These are phyloP conservation scores for Acleris sparsana DNA, from an alignment of 2,888 invertebrate species.

Conservation along the genomic window DNA sequence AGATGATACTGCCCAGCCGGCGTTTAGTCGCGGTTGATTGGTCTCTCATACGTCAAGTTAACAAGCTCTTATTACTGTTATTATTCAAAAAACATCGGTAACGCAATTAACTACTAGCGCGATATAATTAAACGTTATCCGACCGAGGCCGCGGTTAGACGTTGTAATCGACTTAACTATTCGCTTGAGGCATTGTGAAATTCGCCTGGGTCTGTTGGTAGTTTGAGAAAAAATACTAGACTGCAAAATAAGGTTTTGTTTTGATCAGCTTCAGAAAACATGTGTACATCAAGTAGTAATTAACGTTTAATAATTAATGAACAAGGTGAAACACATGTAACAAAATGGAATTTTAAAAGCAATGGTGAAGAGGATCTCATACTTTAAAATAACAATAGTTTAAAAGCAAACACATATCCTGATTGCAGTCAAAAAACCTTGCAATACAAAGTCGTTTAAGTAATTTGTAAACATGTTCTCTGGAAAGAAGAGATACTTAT, in stretches of 20 bases:
- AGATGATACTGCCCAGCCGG: constrained; percentile 24
- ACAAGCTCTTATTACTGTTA: constrained; percentile 39
- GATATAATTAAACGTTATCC: constrained; percentile 40
- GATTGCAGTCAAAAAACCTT: too few relatives aligned
- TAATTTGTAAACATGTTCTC: neutral
- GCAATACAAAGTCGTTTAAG: neutral
- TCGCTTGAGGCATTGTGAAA: constrained; percentile 36
- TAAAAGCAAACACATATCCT: too few relatives aligned
- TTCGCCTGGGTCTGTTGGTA: constrained; percentile 22
- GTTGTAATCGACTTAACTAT: constrained; percentile 39
- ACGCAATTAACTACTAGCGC: constrained; percentile 38
- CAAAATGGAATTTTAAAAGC: too few relatives aligned
- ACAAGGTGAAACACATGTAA: too few relatives aligned
- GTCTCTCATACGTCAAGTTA: constrained; percentile 30
- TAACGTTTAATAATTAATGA: too few relatives aligned
- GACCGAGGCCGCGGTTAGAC: constrained; percentile 37
- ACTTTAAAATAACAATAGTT: too few relatives aligned
- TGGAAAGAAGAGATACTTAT: neutral
- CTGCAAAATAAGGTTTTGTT: too few relatives aligned
- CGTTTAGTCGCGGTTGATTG: constrained; percentile 32
- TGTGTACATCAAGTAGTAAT: too few relatives aligned
- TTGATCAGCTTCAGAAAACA: too few relatives aligned
- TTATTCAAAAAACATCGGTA: constrained; percentile 38
- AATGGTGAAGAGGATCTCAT: too few relatives aligned
- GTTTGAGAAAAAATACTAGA: neutral